Base-by-base conservation (phyloP, 2,888 invertebrate species). In the Agonopterix subpropinquella region DNA sequence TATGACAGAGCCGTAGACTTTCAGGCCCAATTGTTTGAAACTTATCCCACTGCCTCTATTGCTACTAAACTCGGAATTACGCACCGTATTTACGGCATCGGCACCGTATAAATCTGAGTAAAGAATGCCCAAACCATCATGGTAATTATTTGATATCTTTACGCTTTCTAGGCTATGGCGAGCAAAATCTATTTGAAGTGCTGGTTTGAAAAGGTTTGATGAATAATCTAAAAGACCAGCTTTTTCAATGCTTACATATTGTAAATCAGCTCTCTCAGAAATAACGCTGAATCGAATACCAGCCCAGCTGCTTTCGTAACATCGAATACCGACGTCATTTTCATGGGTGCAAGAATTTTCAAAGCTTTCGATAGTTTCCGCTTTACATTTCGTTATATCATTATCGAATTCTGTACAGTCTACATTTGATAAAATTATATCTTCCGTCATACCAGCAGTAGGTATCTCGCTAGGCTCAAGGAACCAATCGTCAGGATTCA, bases 171-270 rank as follows among this genome's bases (percentile, higher is more conserved):
- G 84, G 58, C 95, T 93, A 63, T 96, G 96, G 11, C 94, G 90
- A 1, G 95, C 92, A 64, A 96, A 95, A 68, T 96, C 96, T 59
- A 96, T 94, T 83, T 97, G 97, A 10, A 97, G 79, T 0, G 97
- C 97, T 8, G 97, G 96, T 71, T 95, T 96, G 61, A 97, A 96
- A 0, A 91, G 77, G 78, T 95, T 95, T 0, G 96, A 96, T 0
- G 95, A 92, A 70, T 97, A 98, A 82, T 99, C 99, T 47, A 98
- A 89, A 0, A 99, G 89, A 0, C 99, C 99, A 4, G 98, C 97
- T 76, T 93, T 94, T 80, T 98, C 97, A 43, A 98, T 92, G 2
- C 94, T 95, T 5, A 97, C 91, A 62, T 94, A 96, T 72, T 97
- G 96, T 54, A 98, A 88, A 68, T 96, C 95, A 13, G 95, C 93